Base-by-base conservation (phyloP, 2,888 invertebrate species). In the Netelia melanura region DNA sequence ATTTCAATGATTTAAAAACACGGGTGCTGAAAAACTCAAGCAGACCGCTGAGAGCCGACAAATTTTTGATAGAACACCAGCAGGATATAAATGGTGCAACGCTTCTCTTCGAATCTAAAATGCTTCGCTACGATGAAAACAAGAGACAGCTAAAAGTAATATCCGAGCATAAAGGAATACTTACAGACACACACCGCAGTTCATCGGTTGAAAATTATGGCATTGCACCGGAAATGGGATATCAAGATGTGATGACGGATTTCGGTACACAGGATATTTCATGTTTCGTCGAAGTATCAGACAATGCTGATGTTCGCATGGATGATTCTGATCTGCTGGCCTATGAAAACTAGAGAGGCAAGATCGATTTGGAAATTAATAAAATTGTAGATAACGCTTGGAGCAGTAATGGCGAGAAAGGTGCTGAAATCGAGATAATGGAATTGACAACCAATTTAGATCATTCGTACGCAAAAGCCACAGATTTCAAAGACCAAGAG, bases 1-100 rank as follows among this genome's bases (percentile, higher is more conserved):
- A 72, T 21, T 78, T 83, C n/a, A 74, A 68, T 14, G 77, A 83
- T 25, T 5, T 78, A 0, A 78, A 68, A 17, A 67, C 58, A 0
- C 5, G 78, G 14, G 54, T 78, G n/a, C 58, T 83, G 3, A 67
- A 61, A n/a, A 43, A 67, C 9, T 0, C 21, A 6, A 9, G 11
- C 3, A 17, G 8, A n/a, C 67, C 72, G 14, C 2, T 72, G 38
- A 56, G 77, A 1, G 68, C 48, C 1, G 83, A 83, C 21, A 78
- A 52, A 58, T 78, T 83, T 48, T 1, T 74, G 1, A 78, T 56
- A 54, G 8, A 61, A 11, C 77, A 68, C n/a, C 11, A 23, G 1
- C 54, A 11, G 1, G 61, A 78, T 30, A 77, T 72, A 21, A 25
- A 2, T 2, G 82, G 71, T 23, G 58, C 17, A 8, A 62, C 77